Evolutionary conservation across 2,797 vertebrate genomes (phyloP), one percentile per base, ranked within the genome.

Genomic region (Gallinago stenura): DNA sequence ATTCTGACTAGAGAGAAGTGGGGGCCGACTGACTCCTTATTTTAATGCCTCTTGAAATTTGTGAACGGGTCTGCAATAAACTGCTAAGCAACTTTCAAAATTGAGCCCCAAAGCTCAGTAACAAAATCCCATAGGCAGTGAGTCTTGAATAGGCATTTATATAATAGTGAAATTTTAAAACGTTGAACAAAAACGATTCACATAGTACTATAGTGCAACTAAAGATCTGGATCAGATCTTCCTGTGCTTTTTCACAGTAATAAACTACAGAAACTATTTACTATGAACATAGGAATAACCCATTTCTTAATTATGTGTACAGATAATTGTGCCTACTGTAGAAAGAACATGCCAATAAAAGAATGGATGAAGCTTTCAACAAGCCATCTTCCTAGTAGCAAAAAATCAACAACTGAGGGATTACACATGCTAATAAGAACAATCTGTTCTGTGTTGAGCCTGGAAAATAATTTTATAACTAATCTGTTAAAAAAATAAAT

Each of bases 151-250:
- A 82, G 16, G 12, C 10, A n/a, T 62, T 48, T 60, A n/a, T 15
- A 21, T 4, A 37, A 65, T 4, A 33, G 20, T 28, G 33, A 28
- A 15, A 28, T 30, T 31, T 43, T 85, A 5, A 53, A 69, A 70
- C 33, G 8, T 35, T 54, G 25, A 64, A 62, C 4, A 35, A 25
- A 33, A 53, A 7, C 0, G 0, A 65, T 25, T 43, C 20, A 20
- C 31, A 5, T 5, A 31, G 31, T 22, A n/a, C 28, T 65, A 10
- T 1, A 51, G 33, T 22, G 39, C 50, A 72, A 62, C 19, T 11
- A 64, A 24, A 81, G 43, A 62, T 9, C 26, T 25, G 24, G 45
- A 50, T 6, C 30, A 48, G 28, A 30, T 31, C 50, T 62, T 33
- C 62, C 30, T 12, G 12, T 51, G 48, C 35, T 39, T 53, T 73